Evolutionary conservation across 2,113 vertebrate genomes (phyloP).

Genomic region (Miniopterus natalensis): DNA sequence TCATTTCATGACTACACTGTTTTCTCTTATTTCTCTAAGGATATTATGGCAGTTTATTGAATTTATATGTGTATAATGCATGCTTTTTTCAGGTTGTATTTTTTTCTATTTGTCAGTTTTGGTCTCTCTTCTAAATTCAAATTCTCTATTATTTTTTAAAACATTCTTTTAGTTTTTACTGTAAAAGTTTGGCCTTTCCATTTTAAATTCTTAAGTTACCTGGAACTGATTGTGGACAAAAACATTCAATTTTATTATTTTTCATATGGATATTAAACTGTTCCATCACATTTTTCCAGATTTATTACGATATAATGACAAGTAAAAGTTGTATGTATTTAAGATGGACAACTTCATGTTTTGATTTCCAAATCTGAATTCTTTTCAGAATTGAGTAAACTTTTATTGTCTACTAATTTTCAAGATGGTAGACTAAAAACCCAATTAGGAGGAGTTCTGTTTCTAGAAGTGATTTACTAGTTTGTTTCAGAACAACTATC

Average conservation of each 20-base stretch:
- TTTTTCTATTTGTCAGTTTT: constrained; percentile 14
- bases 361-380: constrained; percentile 10
- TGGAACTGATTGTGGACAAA: neutral
- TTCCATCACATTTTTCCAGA: neutral
- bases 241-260: neutral
- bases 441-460: neutral
- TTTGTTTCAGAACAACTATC: constrained; percentile 25
- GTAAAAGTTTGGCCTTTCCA: neutral
- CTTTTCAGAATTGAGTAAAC: neutral
- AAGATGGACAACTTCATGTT: neutral
- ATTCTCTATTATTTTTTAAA: neutral
- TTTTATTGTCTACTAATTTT: constrained; percentile 39
- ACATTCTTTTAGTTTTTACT: neutral
- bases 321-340: neutral
- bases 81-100: neutral
- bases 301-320: neutral
- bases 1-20: neutral
- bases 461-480: constrained; percentile 10
- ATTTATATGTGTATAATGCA: neutral
- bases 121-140: constrained; percentile 13
- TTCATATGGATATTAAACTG: neutral
- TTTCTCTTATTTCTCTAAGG: constrained; percentile 10
- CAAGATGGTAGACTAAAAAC: constrained; percentile 26
- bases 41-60: neutral
- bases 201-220: constrained; percentile 24